Evolutionary conservation across 2,113 vertebrate genomes (phyloP).

Genomic region (Pteronura brasiliensis): DNA sequence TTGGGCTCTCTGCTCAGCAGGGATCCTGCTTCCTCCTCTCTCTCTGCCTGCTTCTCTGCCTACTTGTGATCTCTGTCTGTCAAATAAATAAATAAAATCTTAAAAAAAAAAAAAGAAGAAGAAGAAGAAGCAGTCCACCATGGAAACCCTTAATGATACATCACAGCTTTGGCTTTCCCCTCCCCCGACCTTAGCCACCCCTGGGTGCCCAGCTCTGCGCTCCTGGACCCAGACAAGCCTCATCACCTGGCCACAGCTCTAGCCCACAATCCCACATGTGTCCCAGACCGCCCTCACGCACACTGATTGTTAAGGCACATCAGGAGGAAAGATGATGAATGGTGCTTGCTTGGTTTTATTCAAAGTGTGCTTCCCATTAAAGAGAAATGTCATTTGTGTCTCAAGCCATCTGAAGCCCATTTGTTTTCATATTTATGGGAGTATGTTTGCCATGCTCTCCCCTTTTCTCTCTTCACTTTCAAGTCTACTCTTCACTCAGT

Average conservation of each 20-base stretch:
- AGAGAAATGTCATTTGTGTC: slow-evolving; percentile 16
- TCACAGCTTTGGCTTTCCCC: background rate
- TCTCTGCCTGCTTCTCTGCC: no score
- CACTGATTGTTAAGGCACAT: background rate
- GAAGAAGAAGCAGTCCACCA: background rate
- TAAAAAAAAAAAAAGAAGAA: no score
- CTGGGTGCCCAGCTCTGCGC: background rate
- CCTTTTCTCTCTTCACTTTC: background rate
- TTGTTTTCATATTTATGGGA: slow-evolving; percentile 26
- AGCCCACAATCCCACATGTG: rapidly evolving
- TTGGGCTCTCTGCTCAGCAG: no score
- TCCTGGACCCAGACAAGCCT: background rate
- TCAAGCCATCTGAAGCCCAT: slow-evolving; percentile 30
- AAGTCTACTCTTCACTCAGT: background rate
- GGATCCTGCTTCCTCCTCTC: no score
- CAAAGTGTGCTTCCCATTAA: slow-evolving; percentile 17
- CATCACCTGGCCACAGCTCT: background rate
- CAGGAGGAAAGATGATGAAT: background rate
- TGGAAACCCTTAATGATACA: background rate
- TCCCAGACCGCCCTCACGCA: background rate
- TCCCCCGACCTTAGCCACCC: background rate
- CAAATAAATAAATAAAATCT: no score
- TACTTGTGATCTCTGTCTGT: no score
- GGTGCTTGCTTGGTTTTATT: background rate
- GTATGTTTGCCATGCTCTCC: background rate